Evolutionary conservation across 2,797 vertebrate species (phyloP), one percentile per base, ranked within the genome.

Genomic region (Tiaroga cobitis): DNA sequence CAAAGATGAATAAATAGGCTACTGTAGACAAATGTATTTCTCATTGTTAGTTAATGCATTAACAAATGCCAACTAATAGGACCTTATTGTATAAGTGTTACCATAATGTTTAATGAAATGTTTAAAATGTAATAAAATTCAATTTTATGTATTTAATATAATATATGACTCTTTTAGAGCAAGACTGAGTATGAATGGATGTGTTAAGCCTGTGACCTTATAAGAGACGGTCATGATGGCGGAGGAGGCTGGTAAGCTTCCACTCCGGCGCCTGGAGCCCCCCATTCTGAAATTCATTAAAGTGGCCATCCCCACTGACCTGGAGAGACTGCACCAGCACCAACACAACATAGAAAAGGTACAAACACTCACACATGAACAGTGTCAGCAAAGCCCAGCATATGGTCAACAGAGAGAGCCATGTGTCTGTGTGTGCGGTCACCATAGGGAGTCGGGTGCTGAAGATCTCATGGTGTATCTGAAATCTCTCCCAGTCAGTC

Each of bases 261-360:
- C 94, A 74, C 93, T 99, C 87, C 96, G 97, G 89, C 97, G 98
- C 85, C 96, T 99, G 63, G 98, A 99, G 89, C 94, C 94, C 59
- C 96, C 98, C 2, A 95, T 99, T 91, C 96, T 97, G 91, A 99
- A 99, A 92, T 99, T 99, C 90, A 95, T 97, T 91, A 99, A 99
- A 95, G 97, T 97, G 91, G 98, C 96, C 89, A 95, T 99, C 85
- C 98, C 98, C 88, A 99, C 97, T 41, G 98, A 99, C 92, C 93
- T 99, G 94, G 97, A 99, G 88, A 96, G 98, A 88, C 94, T 99
- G 90, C 96, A 96, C 89, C 97, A 97, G 88, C 97, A 99, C 92
- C 97, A 98, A 90, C 95, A 95, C 94, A 99, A 99, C 93, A 99
- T 99, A 90, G 96, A 98, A 91, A 99, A 99, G 97, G 98, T 98